A percentile compares a stretch with the other conserved stretches of the same genome.
phyloP scores from a whole-genome alignment of 2,797 vertebrate genomes.

The Acanthis flammea region DNA sequence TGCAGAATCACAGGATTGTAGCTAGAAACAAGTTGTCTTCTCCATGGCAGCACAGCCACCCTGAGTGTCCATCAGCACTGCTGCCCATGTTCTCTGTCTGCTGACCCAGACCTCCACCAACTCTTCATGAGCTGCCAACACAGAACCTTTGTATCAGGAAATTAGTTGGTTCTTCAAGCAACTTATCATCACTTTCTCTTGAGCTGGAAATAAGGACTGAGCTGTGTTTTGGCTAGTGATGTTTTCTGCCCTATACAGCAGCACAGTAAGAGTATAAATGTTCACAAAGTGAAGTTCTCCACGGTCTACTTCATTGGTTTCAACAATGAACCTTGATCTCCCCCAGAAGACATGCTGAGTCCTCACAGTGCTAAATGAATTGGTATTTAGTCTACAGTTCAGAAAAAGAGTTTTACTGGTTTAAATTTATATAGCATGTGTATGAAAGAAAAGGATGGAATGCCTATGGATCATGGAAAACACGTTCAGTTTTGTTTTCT shows the following conservation, averaged over 20 bases:
- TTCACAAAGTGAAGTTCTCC: neutral
- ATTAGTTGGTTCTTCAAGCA: too few relatives aligned
- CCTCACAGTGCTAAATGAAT: neutral
- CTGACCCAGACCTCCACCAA: neutral
- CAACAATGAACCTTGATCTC: neutral
- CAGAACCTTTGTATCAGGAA: neutral
- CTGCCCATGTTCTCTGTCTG: neutral
- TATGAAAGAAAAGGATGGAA: neutral
- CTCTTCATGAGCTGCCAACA: neutral
- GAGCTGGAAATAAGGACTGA: neutral
- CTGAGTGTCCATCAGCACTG: accelerated
- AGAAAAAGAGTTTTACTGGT: neutral
- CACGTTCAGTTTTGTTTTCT: neutral
- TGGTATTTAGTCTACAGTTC: neutral
- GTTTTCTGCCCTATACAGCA: neutral
- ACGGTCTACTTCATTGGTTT: neutral
- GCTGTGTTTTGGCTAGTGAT: neutral
- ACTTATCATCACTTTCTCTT: too few relatives aligned
- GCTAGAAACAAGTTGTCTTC: neutral
- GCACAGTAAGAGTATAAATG: neutral
- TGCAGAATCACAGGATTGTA: neutral
- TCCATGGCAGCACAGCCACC: accelerated
- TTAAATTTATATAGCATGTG: neutral
- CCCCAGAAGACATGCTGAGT: neutral
- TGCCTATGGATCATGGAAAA: neutral